Evolutionary conservation across 2,888 invertebrate species (phyloP), one percentile per base, ranked within the genome.

Genomic region (Anticlea derivata): DNA sequence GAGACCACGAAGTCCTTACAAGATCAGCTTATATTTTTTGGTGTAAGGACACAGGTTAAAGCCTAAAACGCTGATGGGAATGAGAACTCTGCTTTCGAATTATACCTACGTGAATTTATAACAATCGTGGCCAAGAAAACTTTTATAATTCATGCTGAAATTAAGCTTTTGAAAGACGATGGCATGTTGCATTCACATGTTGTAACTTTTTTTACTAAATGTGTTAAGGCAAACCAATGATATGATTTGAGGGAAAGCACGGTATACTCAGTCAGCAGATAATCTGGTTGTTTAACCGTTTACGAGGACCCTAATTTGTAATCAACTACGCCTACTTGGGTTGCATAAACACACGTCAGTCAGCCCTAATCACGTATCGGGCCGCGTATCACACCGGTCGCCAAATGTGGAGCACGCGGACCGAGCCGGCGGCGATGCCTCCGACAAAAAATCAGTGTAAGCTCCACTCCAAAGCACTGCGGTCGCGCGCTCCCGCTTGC

Each of bases 401-500:
- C 75, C 81, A 82, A 86, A 89, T 89, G 86, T 90, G 75, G 89
- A 89, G 88, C 89, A 88, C 68, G 78, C 78, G 70, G 73, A 72
- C 66, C 33, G 30, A 40, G 52, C 61, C 65, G 68, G 61, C 75
- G 75, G 78, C 86, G 84, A 88, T 89, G 89, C 87, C 89, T 89
- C 75, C 84, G 58, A 83, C 86, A 85, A 88, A 89, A 88, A 90
- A 88, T 88, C 89, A 90, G 89, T 90, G 86, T 89, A 87, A 86
- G 86, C 81, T 86, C 78, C 67, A 83, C 82, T 78, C 78, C 62
- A 79, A 74, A 72, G 76, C 81, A 78, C 68, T 70, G 55, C 88
- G 83, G 89, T 84, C 88, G 89, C 80, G 82, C 80, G 75, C 75
- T 75, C 76, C 68, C 60, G 64, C 65, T 52, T 54, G 55, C 57